Evolutionary conservation across 1,140 invertebrate genomes (phyloP).

Genomic region (Lasioglossum albipes): DNA sequence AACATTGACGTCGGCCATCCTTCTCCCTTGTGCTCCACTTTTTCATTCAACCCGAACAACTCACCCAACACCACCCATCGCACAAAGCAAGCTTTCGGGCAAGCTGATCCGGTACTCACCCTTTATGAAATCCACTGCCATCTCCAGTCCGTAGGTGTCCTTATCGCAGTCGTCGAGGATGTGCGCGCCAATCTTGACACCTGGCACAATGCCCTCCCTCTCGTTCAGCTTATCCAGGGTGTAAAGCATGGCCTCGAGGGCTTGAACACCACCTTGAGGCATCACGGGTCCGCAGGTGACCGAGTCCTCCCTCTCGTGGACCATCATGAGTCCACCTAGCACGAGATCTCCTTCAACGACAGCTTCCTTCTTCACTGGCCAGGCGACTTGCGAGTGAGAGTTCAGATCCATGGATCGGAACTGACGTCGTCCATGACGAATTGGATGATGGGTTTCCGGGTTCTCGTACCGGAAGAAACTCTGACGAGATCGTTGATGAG

Average conservation of each 20-base stretch:
- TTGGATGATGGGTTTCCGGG: constrained; percentile 58
- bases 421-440: constrained; percentile 60
- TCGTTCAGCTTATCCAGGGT: constrained; percentile 92
- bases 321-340: constrained; percentile 96
- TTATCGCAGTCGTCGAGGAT: constrained; percentile 97
- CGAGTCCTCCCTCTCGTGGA: constrained; percentile 92
- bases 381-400: constrained; percentile 72
- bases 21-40: no score
- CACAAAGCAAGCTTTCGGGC: no score
- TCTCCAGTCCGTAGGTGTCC: constrained; percentile 97
- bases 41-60: no score
- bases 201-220: constrained; percentile 83
- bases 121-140: constrained; percentile 98
- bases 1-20: no score
- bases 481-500: not conserved
- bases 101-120: constrained; percentile 83
- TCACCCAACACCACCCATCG: no score
- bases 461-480: constrained; percentile 51
- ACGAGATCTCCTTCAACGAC: constrained; percentile 91
- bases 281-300: constrained; percentile 94
- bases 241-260: constrained; percentile 95
- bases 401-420: constrained; percentile 65
- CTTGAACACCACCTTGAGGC: constrained; percentile 96
- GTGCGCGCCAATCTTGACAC: constrained; percentile 91
- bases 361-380: constrained; percentile 93